Evolutionary conservation across 2,888 invertebrate species (phyloP).

Genomic region (Melieria crassipennis): DNA sequence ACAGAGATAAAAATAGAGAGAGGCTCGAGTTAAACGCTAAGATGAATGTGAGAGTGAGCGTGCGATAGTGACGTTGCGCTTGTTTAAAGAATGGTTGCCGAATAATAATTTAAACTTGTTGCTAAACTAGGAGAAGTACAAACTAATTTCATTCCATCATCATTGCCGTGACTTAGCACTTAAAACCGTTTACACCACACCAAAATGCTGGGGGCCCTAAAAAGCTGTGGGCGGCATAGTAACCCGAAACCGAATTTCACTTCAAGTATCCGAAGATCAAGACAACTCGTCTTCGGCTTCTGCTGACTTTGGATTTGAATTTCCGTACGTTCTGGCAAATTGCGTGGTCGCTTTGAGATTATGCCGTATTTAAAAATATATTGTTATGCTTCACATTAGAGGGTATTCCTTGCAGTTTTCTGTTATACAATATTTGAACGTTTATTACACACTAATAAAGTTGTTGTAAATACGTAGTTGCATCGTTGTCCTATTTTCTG

Average conservation of each 20-base stretch:
- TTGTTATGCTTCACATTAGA: conserved; percentile 19
- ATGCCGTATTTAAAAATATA: conserved; percentile 14
- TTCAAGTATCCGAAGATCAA: no score
- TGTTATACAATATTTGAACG: conserved; percentile 12
- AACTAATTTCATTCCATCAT: no score
- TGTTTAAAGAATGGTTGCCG: no score
- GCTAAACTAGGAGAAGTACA: no score
- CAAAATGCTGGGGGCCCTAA: background rate
- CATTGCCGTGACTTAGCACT: background rate
- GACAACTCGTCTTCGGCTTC: background rate
- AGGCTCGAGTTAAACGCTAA: no score
- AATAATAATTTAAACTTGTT: no score
- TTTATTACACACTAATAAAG: conserved; percentile 28
- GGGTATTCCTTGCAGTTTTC: conserved; percentile 2
- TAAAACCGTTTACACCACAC: conserved; percentile 9
- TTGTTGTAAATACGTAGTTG: conserved; percentile 36
- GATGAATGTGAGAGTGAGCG: no score
- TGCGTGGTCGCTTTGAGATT: background rate
- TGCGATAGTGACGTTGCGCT: no score
- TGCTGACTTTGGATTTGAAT: background rate
- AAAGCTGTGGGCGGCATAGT: no score
- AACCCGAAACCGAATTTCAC: no score
- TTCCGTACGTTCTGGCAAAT: background rate
- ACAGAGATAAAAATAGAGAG: no score
- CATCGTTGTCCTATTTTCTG: conserved; percentile 39